Base-by-base conservation (phyloP, 2,113 vertebrate genomes). In the Rhombomys opimus region DNA sequence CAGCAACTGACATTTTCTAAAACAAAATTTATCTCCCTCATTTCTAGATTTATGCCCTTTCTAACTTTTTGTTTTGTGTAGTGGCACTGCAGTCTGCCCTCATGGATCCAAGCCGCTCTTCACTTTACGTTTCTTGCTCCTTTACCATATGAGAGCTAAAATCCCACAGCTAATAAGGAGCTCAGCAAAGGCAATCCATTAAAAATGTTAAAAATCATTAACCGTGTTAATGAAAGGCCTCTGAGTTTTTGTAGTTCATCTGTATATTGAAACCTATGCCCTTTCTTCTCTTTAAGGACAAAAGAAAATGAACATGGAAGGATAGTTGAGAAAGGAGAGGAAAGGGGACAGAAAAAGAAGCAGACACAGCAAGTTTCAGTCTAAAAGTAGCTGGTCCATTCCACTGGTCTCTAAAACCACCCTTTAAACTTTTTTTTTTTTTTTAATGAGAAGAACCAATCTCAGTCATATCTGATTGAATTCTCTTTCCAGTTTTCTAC, bases 191-290 rank as follows among this genome's bases (percentile, higher is more conserved):
- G n/a, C 5, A 82, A 63, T 38, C 23, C 54, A 84, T 17, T 52
- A 30, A 52, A 50, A n/a, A 77, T 27, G 57, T 15, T 57, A 57
- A 57, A 15, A 57, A 57, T 57, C 57, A 57, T 15, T 57, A 10
- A 14, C 54, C 15, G 61, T 41, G 68, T 38, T 80, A 80, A 75
- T 78, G 59, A 94, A 86, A 72, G 81, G 59, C 4, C 17, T 80
- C 7, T 89, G 78, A n/a, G 23, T 61, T 61, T 97, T 96, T 70
- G 46, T 35, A 41, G 18, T 63, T 87, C 23, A 95, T 63, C 73
- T 94, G 89, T 46, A 95, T 14, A 89, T 91, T 9, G 75, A 73
- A 90, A n/a, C 1, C 20, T n/a, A 87, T 68, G 63, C 2, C 82
- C 14, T 96, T 82, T 90, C 25, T 94, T 10, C 30, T 75, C 35